Evolutionary conservation across 1,140 invertebrate species (phyloP).

Genomic region (Pseudoatta argentina): DNA sequence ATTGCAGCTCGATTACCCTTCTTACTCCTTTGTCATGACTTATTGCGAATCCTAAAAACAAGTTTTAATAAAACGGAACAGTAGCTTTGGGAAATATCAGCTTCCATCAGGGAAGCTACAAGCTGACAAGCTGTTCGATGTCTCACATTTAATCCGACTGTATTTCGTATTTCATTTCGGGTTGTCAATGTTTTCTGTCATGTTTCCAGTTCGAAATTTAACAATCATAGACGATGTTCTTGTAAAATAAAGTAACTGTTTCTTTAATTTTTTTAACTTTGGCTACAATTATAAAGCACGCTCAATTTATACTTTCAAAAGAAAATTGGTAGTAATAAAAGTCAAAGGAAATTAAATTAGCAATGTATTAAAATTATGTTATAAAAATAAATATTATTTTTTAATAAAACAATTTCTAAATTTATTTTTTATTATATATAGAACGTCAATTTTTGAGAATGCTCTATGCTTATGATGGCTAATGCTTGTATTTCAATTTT

Average conservation of each 20-base stretch:
- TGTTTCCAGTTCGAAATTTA: conserved; percentile 2
- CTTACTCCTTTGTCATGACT: not conserved
- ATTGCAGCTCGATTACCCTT: not conserved
- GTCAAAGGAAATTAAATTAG: too few species aligned
- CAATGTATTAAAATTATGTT: too few species aligned
- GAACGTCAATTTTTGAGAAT: too few species aligned
- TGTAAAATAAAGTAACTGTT: not conserved
- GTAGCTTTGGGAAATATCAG: not conserved
- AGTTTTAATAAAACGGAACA: conserved; percentile 48
- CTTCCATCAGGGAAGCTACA: not conserved
- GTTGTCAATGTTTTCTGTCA: not conserved
- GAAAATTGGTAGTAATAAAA: too few species aligned
- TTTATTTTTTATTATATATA: too few species aligned
- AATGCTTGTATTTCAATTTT: too few species aligned
- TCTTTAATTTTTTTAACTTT: not conserved
- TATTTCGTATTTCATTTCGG: not conserved
- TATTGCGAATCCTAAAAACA: conserved; percentile 41
- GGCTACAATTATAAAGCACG: too few species aligned
- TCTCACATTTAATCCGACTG: conserved; percentile 26
- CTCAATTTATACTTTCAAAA: too few species aligned
- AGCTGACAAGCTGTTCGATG: conserved; percentile 14
- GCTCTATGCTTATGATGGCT: too few species aligned
- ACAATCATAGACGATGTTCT: not conserved
- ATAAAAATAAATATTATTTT: too few species aligned
- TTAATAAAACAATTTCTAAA: too few species aligned